A percentile compares a stretch with the other conserved stretches of the same genome.
Evolutionary conservation across 2,888 invertebrate species (phyloP).

Genomic region (Drosophila meridionalis): DNA sequence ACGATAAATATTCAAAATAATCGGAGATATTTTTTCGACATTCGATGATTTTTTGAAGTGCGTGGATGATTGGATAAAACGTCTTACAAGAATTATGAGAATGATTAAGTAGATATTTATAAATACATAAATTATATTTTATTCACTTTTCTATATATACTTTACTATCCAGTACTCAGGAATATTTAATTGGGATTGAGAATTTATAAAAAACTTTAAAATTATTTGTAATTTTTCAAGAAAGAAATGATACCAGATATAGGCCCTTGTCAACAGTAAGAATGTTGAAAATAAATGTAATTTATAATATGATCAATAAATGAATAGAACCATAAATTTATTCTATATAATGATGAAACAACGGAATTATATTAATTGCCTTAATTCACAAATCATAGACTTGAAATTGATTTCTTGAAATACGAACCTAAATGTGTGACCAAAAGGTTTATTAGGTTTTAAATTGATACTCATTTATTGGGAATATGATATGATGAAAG

Average conservation of each 20-base stretch:
- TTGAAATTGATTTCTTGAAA: neutral
- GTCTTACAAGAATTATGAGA: too few species aligned
- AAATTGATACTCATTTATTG: neutral
- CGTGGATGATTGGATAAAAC: too few species aligned
- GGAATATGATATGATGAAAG: neutral
- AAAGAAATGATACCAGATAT: neutral
- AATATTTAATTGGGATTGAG: too few species aligned
- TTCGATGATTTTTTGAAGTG: neutral
- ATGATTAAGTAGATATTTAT: too few species aligned
- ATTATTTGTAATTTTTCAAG: neutral
- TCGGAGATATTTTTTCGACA: neutral
- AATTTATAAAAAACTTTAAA: too few species aligned
- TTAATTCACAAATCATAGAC: neutral
- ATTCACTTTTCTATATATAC: too few species aligned
- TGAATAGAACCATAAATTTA: neutral
- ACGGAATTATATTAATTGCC: neutral
- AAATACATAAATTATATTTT: too few species aligned
- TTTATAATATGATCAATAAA: neutral
- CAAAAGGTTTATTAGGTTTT: neutral
- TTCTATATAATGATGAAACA: neutral
- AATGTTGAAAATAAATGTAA: neutral
- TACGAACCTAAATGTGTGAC: neutral
- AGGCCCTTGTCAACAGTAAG: neutral
- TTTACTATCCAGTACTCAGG: too few species aligned
- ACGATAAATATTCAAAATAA: neutral